A percentile compares a stretch with the other conserved stretches of the same genome.
Conservation (phyloP, 2,113 vertebrate species). For the Heterochromis multidens region DNA sequence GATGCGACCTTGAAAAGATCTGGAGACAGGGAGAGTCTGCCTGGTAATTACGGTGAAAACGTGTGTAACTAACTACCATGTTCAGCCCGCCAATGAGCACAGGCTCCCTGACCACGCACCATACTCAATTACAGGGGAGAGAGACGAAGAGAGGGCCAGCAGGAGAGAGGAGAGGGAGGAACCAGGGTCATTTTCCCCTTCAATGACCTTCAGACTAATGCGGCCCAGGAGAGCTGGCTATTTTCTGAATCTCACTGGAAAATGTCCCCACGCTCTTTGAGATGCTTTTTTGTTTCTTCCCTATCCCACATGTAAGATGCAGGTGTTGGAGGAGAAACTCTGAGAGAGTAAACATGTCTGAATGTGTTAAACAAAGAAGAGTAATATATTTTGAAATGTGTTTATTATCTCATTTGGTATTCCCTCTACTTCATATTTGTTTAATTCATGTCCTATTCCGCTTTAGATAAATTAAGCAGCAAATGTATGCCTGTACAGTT, state of each 20-base stretch:
- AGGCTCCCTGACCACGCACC: slow-evolving; percentile 56
- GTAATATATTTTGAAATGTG: neutral
- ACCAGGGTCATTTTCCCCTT: slow-evolving; percentile 64
- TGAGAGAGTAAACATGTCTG: neutral
- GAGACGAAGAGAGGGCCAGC: slow-evolving; percentile 35
- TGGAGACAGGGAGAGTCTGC: slow-evolving; percentile 59
- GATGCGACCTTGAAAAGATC: slow-evolving; percentile 73
- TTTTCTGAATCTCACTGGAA: slow-evolving; percentile 64
- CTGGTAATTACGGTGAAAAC: slow-evolving; percentile 74
- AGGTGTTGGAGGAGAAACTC: slow-evolving; percentile 3
- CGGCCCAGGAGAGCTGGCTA: slow-evolving; percentile 63
- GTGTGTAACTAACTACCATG: slow-evolving; percentile 76
- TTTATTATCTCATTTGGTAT: neutral
- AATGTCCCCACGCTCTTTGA: slow-evolving; percentile 32
- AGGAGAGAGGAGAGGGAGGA: slow-evolving; percentile 38
- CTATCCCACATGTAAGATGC: neutral
- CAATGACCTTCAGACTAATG: slow-evolving; percentile 75
- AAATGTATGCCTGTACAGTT: neutral
- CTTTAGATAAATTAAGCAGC: neutral
- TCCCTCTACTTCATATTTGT: neutral
- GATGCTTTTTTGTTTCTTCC: neutral
- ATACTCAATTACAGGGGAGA: slow-evolving; percentile 67
- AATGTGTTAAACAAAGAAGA: slow-evolving; percentile 1
- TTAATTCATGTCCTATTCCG: neutral
- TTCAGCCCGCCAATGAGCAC: slow-evolving; percentile 63